A percentile compares a stretch with the other conserved stretches of the same genome.
phyloP scores from a whole-genome alignment of 2,888 invertebrate species.

The Nomada hirtipes region DNA sequence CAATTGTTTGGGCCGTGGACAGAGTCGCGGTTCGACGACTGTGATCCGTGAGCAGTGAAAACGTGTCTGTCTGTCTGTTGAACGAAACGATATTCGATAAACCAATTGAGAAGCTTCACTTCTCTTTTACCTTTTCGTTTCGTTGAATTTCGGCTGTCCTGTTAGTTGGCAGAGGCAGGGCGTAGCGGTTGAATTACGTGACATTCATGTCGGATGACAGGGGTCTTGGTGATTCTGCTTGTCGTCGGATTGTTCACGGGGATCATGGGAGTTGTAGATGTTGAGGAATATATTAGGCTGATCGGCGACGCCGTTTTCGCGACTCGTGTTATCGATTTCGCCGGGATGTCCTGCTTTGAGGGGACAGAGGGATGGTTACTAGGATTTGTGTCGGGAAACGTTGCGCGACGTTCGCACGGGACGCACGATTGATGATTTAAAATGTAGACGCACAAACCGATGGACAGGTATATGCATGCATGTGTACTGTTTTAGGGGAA shows the following conservation, averaged over 20 bases:
- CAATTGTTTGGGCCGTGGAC: background rate
- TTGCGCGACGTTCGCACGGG: constrained; percentile 23
- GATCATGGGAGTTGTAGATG: background rate
- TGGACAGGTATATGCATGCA: constrained; percentile 21
- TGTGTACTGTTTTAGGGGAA: no score
- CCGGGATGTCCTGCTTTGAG: constrained; percentile 40
- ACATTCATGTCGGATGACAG: no score
- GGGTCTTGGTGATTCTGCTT: no score
- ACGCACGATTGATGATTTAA: constrained; percentile 21
- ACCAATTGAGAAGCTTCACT: no score
- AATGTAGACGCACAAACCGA: constrained; percentile 29
- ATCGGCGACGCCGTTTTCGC: constrained; percentile 18
- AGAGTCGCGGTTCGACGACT: background rate
- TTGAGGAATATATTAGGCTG: background rate
- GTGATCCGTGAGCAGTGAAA: constrained; percentile 5
- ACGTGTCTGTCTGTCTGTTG: background rate
- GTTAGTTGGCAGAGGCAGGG: no score
- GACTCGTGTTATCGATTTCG: constrained; percentile 43
- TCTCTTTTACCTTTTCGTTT: no score
- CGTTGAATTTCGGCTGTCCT: no score
- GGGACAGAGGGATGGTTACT: constrained; percentile 9
- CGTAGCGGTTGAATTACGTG: no score
- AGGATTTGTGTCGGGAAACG: constrained; percentile 21
- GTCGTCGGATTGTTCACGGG: background rate
- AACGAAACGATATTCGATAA: no score